Evolutionary conservation across 2,797 vertebrate genomes (phyloP).

Genomic region (Pseudopleuronectes americanus): DNA sequence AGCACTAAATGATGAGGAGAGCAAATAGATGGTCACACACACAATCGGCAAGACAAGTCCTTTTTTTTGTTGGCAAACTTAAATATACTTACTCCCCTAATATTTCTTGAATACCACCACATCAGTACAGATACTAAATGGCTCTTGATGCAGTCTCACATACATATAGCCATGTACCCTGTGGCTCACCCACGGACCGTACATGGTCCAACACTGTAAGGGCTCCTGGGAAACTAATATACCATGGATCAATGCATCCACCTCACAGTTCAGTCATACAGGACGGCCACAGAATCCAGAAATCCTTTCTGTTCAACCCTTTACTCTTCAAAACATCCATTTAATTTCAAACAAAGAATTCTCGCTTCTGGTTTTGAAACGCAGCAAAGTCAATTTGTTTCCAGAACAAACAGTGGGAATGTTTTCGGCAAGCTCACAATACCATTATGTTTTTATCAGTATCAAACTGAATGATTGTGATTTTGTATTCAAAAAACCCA

Average conservation of each 20-base stretch:
- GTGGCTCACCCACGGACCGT: no score
- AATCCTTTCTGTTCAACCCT: conserved; percentile 3
- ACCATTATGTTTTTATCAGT: no score
- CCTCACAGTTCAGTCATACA: conserved; percentile 13
- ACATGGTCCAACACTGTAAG: neutral
- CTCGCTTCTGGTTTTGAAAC: no score
- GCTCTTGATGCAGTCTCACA: no score
- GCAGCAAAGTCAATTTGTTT: no score
- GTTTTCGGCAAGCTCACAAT: no score
- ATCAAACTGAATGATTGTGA: conserved; percentile 8
- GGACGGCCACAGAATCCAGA: conserved; percentile 7
- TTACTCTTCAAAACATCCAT: neutral
- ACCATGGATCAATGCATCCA: conserved; percentile 7
- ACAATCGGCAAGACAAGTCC: neutral
- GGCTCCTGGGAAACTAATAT: neutral
- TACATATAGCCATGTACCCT: no score
- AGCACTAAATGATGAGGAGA: neutral
- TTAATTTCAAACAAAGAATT: conserved; percentile 20
- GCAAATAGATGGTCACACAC: neutral
- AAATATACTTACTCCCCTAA: no score
- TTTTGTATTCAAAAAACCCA: neutral
- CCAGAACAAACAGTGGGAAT: no score
- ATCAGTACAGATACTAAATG: neutral
- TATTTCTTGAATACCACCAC: no score
- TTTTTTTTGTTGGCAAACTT: no score